A percentile compares a stretch with the other conserved stretches of the same genome.
Evolutionary conservation across 2,113 vertebrate species (phyloP).

Genomic region (Hippocampus guttulatus): DNA sequence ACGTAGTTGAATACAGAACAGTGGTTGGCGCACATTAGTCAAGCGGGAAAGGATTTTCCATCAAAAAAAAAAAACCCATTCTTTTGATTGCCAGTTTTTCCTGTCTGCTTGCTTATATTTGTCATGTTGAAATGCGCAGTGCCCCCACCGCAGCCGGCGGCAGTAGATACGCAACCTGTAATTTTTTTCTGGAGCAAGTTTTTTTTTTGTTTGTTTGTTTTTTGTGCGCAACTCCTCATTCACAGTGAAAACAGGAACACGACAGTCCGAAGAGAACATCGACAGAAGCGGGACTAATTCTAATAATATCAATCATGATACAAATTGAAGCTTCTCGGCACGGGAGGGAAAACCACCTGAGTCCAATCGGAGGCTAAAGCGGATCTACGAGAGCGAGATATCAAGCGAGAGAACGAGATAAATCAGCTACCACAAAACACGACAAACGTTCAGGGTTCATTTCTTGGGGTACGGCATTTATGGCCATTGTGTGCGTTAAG

Average conservation of each 20-base stretch:
- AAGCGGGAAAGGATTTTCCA: too few relatives aligned
- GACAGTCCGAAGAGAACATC: constrained; percentile 61
- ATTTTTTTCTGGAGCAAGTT: constrained; percentile 33
- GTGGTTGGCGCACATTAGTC: too few relatives aligned
- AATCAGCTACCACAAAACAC: constrained; percentile 62
- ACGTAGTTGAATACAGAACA: too few relatives aligned
- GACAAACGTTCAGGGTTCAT: constrained; percentile 55
- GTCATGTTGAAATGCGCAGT: too few relatives aligned
- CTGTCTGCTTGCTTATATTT: too few relatives aligned
- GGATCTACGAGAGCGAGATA: constrained; percentile 84
- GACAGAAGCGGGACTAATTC: constrained; percentile 65
- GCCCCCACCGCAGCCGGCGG: too few relatives aligned
- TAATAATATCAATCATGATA: constrained; percentile 26
- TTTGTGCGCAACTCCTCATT: constrained; percentile 64
- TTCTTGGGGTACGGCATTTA: constrained; percentile 28
- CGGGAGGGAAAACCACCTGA: constrained; percentile 49
- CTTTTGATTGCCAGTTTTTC: too few relatives aligned
- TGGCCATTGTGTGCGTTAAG: constrained; percentile 27
- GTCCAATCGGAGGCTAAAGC: constrained; percentile 77
- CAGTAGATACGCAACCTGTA: too few relatives aligned
- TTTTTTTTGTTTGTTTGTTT: constrained; percentile 10
- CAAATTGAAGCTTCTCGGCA: constrained; percentile 63
- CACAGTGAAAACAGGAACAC: constrained; percentile 32
- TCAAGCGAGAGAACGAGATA: constrained; percentile 58
- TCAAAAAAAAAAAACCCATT: too few relatives aligned